Base-by-base conservation (phyloP, 2,113 vertebrate species). In the Piaya cayana region DNA sequence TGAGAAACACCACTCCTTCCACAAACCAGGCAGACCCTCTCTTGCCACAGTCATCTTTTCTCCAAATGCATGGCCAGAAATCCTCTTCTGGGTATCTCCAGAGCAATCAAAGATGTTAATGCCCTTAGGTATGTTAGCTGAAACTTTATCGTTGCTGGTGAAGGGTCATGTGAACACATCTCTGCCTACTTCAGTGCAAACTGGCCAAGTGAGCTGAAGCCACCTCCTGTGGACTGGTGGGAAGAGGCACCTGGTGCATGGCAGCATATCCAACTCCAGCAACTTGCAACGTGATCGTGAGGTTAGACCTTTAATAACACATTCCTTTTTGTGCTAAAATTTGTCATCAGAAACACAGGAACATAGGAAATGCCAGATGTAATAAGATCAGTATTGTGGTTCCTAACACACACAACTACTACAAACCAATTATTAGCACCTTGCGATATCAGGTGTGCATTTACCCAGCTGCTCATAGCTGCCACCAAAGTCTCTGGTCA, bases 311-410 rank as follows among this genome's bases (percentile, higher is more conserved):
- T 78, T 63, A 75, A 81, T n/a, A 95, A 64, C 20, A 12, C 55
- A 30, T 77, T 91, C 29, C 5, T 67, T 70, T 69, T 87, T 81
- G 45, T 78, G 64, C 43, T 84, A 86, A 78, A 86, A 56, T 70
- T n/a, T 88, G 49, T 90, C 86, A 75, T 86, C 77, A 81, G 81
- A 92, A 86, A 63, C 89, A 47, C 85, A 94, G 52, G 90, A 96
- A 96, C 94, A 97, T 83, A 94, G 95, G 96, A 96, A 92, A 92
- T 39, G 49, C 36, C 89, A 87, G 49, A 37, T 32, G 53, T 76
- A 81, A 92, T 87, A 93, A 95, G 58, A 69, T 60, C 39, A 30
- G 19, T 58, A 45, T 20, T 60, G 72, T 68, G 65, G 60, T 53
- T 92, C 47, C 53, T 82, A 64, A 62, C 12, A 52, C 11, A 15